Conservation (phyloP, 2,113 vertebrate species). For the Oncorhynchus keta region DNA sequence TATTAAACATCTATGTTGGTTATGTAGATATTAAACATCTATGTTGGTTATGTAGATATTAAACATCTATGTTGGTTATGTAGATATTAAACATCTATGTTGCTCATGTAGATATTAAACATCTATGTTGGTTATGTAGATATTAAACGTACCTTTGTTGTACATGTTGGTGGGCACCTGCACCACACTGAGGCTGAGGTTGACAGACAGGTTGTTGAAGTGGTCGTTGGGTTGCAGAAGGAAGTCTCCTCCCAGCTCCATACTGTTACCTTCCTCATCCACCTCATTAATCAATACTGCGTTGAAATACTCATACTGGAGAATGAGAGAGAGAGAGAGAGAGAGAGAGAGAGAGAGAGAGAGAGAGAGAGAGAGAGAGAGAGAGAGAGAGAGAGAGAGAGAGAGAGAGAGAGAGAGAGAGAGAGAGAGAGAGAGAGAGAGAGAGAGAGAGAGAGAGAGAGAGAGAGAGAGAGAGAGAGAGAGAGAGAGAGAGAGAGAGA, state of each 20-base stretch:
- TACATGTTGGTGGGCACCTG: conserved; percentile 99
- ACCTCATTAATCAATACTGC: conserved; percentile 95
- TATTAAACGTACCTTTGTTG: conserved; percentile 76
- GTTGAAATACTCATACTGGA: conserved; percentile 98
- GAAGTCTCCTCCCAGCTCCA: conserved; percentile 94
- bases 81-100: not conserved
- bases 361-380: conserved; percentile 18
- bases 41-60: too few species aligned
- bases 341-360: not conserved
- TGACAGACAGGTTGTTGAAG: conserved; percentile 97
- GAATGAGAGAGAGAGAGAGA: conserved; percentile 31
- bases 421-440: too few species aligned
- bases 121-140: not conserved
- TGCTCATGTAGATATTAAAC: too few species aligned
- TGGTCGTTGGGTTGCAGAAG: conserved; percentile 95
- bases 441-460: too few species aligned
- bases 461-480: too few species aligned
- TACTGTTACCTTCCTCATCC: conserved; percentile 88
- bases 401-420: not conserved
- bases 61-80: too few species aligned
- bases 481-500: too few species aligned
- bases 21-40: too few species aligned
- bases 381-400: conserved; percentile 10
- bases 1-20: not conserved
- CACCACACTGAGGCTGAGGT: conserved; percentile 94